These are phyloP conservation scores for Proteles cristata DNA, from an alignment of 2,113 vertebrate genomes.

Conservation along the genomic window DNA sequence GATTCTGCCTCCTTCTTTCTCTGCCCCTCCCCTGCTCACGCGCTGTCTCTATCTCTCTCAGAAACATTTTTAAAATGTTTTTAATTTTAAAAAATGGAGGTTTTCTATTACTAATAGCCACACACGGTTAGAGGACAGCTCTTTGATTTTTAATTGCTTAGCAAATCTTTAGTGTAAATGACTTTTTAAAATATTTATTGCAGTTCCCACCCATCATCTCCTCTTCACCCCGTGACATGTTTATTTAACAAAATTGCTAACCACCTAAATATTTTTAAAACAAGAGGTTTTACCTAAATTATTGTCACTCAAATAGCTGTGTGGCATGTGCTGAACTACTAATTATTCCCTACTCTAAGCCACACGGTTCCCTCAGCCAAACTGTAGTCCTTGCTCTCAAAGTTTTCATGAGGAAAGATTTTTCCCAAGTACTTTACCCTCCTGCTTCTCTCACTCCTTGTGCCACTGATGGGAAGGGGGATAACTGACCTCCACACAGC, in stretches of 20 bases:
- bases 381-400: background rate
- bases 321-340: background rate
- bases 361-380: background rate
- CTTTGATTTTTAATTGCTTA: constrained; percentile 50
- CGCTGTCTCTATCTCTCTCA: too few relatives aligned
- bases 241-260: constrained; percentile 1
- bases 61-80: too few relatives aligned
- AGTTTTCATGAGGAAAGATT: background rate
- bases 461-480: background rate
- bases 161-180: constrained; percentile 39
- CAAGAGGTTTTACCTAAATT: constrained; percentile 13
- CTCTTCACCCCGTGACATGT: background rate
- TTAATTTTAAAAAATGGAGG: background rate
- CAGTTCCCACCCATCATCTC: background rate
- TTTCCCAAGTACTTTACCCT: background rate
- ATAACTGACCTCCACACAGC: background rate
- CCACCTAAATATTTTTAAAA: constrained; percentile 37
- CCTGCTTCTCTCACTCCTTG: background rate
- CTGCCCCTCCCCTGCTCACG: too few relatives aligned
- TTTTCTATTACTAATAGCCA: constrained; percentile 12
- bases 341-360: background rate
- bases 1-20: too few relatives aligned
- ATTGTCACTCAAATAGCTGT: background rate
- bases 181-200: constrained; percentile 19
- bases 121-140: background rate